Evolutionary conservation across 2,113 vertebrate genomes (phyloP), one percentile per base, ranked within the genome.

Genomic region (Numenius arquata): DNA sequence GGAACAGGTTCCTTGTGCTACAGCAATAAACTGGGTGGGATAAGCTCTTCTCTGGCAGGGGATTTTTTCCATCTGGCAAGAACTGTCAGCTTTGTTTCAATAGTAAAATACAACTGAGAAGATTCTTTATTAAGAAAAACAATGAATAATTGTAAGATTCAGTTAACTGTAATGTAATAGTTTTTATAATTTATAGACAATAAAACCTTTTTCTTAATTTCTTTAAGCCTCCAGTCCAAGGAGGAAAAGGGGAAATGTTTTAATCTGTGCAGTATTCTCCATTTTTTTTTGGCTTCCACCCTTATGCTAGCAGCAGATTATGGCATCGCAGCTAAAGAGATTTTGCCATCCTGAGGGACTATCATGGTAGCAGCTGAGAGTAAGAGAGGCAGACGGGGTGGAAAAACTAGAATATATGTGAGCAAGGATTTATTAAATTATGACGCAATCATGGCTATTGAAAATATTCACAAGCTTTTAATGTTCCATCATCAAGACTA

Each of bases 381-480:
- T 18, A 80, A 43, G 83, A 61, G 29, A 90, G 87, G 80, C 74
- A 68, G 85, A 96, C 45, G 38, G 56, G 79, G 52, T 68, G 40
- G 48, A 88, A 95, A 61, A 83, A 34, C 59, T 76, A 52, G 62
- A 91, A 88, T 94, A 77, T 81, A 91, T 41, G 40, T 85, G 66
- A 95, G 80, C 92, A 88, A 89, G 68, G 32, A 88, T 34, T 40
- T 40, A 75, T 71, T 85, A 92, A 89, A 96, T 94, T 63, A 85
- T 52, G 40, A 84, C 89, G 41, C n/a, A 75, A 71, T 79, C 73
- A 56, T 43, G 19, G 15, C 43, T 67, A 75, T 18, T 72, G 80
- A 95, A 92, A 73, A 95, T 87, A 72, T 38, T 85, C 55, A 89
- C 50, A 48, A 68, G 41, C 50, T 75, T 85, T 84, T 86, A 89